Evolutionary conservation across 2,113 vertebrate species (phyloP), one percentile per base, ranked within the genome.

Genomic region (Neogobius melanostomus): DNA sequence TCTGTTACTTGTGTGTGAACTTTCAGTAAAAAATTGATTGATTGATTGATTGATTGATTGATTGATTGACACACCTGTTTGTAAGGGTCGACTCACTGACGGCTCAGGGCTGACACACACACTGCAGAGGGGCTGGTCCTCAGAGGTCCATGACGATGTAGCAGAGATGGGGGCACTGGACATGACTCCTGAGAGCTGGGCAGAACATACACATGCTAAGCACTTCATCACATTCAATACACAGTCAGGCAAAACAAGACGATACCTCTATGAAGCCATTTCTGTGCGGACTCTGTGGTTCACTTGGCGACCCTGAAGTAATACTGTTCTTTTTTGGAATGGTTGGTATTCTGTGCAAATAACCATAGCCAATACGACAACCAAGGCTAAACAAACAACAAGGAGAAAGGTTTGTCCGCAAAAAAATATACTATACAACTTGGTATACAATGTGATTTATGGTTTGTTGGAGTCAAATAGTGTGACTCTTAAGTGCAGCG

Each of bases 331-430:
- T 96, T 90, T 95, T 96, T 78, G 94, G 94, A 69, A 93, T 92
- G 3, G 94, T 97, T 62, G 98, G 98, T 93, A 99, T 98, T 92
- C 98, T 94, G 85, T 99, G 98, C 85, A 99, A 93, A 91, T 99
- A 99, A 56, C 98, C 98, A 47, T 97, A 99, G 12, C 97, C 98
- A 80, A 99, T 98, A 70, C 95, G 95, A 88, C 98, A 99, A 11
- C 98, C 98, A 80, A 99, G 88, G 91, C 98, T 99, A 88, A 11
- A 66, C 51, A 66, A 51, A 48, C n/a, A 64, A 48, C 3, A 46
- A 9, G 15, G 12, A 63, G 8, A 45, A 46, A 9, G 10, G n/a
- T 14, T 10, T 42, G 28, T 14, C 28, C 10, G 11, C 21, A 36
- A 9, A 3, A 17, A 17, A 5, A 36, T 28, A 11, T 57, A 12